Base-by-base conservation (phyloP, 2,797 vertebrate species). In the Microtus californicus region DNA sequence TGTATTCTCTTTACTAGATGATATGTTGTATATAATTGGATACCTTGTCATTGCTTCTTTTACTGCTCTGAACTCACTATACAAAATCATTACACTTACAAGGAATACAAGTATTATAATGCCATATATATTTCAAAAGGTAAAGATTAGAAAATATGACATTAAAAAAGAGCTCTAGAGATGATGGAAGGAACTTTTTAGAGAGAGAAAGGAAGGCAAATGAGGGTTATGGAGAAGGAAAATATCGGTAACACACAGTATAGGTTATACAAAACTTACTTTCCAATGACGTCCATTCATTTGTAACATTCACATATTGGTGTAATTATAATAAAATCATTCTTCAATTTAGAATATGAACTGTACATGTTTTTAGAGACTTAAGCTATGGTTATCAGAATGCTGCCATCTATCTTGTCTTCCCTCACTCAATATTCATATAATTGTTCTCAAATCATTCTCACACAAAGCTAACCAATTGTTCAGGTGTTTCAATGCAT, bases 301-400 rank as follows among this genome's bases (percentile, higher is more conserved):
- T 45, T 61, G 10, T 21, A 45, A 51, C 34, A 76, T 45, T 61
- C 1, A 43, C 23, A 9, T 34, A 14, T 59, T 74, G 54, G 29
- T 25, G 23, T 76, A 25, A 45, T 45, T 45, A 76, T 34, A 74
- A 61, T 76, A 37, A 76, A 61, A 85, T 34, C 5, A 27, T 43
- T 79, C 71, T 90, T 48, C 0, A 61, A 34, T 51, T 81, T 89
- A 69, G 4, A 87, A 29, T 89, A 82, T 1, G 3, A 91, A 78
- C 37, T 19, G 51, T 87, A 40, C 0, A 23, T 21, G 71, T 23
- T 21, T 90, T 81, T 29, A 14, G 7, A 45, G 0, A 74, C 87
- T 51, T 12, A 43, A 67, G 0, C 4, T 61, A 31, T 17, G 40
- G 0, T 29, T 77, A 4, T 7, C 0, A 4, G 56, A 43, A 78